phyloP scores from a whole-genome alignment of 2,113 vertebrate genomes.

The Tinamus guttatus region DNA sequence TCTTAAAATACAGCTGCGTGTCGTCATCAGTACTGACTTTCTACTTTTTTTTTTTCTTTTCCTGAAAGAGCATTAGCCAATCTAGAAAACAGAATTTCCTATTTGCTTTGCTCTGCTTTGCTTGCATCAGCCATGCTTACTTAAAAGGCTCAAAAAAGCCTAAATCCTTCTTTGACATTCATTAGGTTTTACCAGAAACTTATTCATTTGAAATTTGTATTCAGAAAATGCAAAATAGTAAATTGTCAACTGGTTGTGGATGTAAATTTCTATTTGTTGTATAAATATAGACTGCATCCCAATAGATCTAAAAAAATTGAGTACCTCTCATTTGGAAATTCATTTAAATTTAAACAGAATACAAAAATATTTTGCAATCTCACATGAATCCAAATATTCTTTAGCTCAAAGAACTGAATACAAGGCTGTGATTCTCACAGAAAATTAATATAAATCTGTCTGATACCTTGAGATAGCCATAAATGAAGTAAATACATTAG shows the following conservation, averaged over 20 bases:
- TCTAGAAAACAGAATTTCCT: neutral
- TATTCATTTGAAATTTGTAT: neutral
- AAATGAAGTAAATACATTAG: neutral
- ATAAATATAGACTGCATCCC: neutral
- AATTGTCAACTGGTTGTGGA: neutral
- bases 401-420: neutral
- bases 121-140: neutral
- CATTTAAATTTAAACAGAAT: neutral
- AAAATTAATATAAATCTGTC: neutral
- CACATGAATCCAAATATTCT: neutral
- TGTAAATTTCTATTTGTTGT: neutral
- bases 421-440: neutral
- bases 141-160: neutral
- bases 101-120: neutral
- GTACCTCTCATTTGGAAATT: neutral
- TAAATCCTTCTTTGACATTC: neutral
- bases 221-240: neutral
- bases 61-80: neutral
- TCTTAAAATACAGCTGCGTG: neutral
- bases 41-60: neutral
- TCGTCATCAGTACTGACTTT: neutral
- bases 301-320: neutral
- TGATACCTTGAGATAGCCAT: neutral
- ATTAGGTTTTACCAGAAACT: neutral
- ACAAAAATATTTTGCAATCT: neutral